Evolutionary conservation across 2,797 vertebrate species (phyloP).

Genomic region (Micropoecilia bifurca): DNA sequence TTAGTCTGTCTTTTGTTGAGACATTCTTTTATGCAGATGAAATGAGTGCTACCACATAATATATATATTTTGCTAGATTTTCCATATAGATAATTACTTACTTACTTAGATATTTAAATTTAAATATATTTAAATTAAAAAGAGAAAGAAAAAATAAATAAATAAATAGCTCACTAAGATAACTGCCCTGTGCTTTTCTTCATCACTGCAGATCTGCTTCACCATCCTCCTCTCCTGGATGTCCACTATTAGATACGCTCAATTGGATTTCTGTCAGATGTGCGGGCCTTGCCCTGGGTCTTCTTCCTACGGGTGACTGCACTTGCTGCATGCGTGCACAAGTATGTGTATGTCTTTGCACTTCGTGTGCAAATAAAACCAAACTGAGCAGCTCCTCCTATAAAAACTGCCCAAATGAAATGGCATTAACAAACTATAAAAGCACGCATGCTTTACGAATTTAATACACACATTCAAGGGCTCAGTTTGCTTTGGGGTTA

Average conservation of each 20-base stretch:
- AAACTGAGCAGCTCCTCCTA: slow-evolving; percentile 47
- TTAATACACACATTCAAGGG: slow-evolving; percentile 51
- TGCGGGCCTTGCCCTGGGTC: slow-evolving; percentile 78
- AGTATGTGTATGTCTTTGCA: slow-evolving; percentile 24
- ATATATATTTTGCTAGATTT: not conserved
- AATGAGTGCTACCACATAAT: slow-evolving; percentile 21
- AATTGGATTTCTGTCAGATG: slow-evolving; percentile 85
- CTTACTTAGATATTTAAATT: too few relatives aligned
- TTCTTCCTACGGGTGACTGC: slow-evolving; percentile 81
- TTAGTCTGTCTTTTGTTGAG: not conserved
- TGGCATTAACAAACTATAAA: slow-evolving; percentile 33
- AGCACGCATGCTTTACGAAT: slow-evolving; percentile 4
- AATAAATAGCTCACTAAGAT: slow-evolving; percentile 52
- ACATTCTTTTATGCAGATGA: not conserved
- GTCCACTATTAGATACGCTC: slow-evolving; percentile 81
- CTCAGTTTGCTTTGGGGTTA: slow-evolving; percentile 41
- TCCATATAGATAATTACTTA: too few relatives aligned
- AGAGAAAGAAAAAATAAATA: slow-evolving; percentile 13
- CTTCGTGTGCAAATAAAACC: slow-evolving; percentile 7
- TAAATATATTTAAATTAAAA: slow-evolving; percentile 24
- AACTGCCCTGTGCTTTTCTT: slow-evolving; percentile 71
- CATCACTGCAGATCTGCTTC: slow-evolving; percentile 72
- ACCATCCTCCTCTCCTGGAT: slow-evolving; percentile 75
- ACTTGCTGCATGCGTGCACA: slow-evolving; percentile 57
- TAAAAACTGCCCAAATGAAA: slow-evolving; percentile 41